These are phyloP conservation scores for Geococcyx californianus DNA, from an alignment of 2,113 vertebrate species.

Conservation along the genomic window DNA sequence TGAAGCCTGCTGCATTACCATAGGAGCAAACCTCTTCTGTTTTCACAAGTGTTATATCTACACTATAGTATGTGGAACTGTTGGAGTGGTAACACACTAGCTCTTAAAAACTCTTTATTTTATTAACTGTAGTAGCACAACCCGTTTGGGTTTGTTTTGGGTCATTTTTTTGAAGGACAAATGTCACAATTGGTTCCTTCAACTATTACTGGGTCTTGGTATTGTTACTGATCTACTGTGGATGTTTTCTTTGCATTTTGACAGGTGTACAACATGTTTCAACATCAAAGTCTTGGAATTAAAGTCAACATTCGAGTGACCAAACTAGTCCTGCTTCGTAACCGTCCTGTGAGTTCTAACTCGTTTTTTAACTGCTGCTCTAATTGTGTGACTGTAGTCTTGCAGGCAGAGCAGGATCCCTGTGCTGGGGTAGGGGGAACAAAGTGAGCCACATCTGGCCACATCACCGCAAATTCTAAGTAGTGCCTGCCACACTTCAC, in stretches of 20 bases:
- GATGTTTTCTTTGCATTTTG: background rate
- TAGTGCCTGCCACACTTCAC: background rate
- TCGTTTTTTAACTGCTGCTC: background rate
- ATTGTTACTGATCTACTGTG: background rate
- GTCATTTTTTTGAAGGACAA: background rate
- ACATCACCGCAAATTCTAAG: background rate
- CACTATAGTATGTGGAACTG: background rate
- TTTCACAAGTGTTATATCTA: background rate
- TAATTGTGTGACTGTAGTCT: background rate
- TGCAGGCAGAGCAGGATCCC: background rate
- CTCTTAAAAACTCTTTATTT: background rate
- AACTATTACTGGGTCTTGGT: background rate
- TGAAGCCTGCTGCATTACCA: background rate
- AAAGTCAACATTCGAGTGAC: conserved; percentile 90
- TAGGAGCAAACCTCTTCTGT: background rate
- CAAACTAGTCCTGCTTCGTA: conserved; percentile 90
- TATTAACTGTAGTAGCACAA: background rate
- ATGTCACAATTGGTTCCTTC: background rate
- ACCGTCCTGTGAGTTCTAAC: conserved; percentile 85
- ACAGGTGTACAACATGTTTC: conserved; percentile 98
- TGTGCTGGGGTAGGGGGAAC: background rate
- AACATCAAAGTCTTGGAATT: conserved; percentile 90
- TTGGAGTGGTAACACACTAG: background rate
- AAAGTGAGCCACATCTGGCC: background rate
- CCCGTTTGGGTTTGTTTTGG: background rate